Percentiles rank a stretch among this genome's conserved stretches.
Conservation (phyloP, 2,113 vertebrate species). For the Dunckerocampus dactyliophorus region DNA sequence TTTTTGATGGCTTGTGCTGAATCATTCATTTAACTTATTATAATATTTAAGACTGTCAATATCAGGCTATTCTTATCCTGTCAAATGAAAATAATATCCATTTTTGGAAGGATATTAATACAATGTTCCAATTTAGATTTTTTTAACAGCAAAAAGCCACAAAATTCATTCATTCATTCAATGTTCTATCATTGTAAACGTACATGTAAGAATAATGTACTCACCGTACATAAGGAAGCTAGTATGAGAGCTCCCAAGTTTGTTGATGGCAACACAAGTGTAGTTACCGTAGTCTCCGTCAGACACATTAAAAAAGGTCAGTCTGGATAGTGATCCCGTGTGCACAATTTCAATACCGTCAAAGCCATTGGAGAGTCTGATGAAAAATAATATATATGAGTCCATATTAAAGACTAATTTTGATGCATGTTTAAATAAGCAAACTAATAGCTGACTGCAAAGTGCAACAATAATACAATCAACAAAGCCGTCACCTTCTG, state of each 20-base stretch:
- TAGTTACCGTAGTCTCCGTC: constrained; percentile 95
- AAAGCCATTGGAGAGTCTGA: constrained; percentile 83
- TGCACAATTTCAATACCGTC: constrained; percentile 87
- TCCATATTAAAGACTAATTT: background rate
- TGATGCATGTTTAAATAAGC: background rate
- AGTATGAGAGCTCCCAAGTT: constrained; percentile 88
- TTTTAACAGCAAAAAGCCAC: too few species aligned
- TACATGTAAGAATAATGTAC: constrained; percentile 28
- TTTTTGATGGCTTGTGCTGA: too few species aligned
- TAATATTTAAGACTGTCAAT: too few species aligned
- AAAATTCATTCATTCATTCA: too few species aligned
- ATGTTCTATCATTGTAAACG: too few species aligned
- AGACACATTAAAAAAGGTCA: constrained; percentile 94
- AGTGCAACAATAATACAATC: background rate
- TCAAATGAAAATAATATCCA: too few species aligned
- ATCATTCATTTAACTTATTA: too few species aligned
- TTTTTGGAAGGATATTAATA: too few species aligned
- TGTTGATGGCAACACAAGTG: constrained; percentile 92
- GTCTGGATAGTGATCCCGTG: constrained; percentile 81
- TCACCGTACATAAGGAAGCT: constrained; percentile 91
- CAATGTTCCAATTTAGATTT: too few species aligned
- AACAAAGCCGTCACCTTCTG: constrained; percentile 75
- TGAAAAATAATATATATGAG: background rate
- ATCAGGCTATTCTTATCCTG: too few species aligned
- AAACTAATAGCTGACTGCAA: background rate